Evolutionary conservation across 2,888 invertebrate genomes (phyloP), one percentile per base, ranked within the genome.

Genomic region (Ctenicera cuprea): DNA sequence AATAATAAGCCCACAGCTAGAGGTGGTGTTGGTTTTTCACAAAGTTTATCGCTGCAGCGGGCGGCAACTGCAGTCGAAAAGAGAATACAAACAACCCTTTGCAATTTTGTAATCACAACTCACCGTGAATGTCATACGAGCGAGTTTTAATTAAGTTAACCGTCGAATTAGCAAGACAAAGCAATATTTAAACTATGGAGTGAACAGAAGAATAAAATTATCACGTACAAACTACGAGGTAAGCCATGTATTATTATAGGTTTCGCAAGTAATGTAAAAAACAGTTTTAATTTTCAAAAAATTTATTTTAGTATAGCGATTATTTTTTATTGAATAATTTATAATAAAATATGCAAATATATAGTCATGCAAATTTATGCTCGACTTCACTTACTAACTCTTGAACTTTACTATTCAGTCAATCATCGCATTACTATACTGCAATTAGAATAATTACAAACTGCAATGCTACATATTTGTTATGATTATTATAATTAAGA

Each of bases 51-150:
- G 14, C 30, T 63, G 59, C 59, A 59, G 43, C 48, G 45, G 43
- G 3, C 45, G 18, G 63, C 26, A 22, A 43, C 45, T 63, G 63
- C 63, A 63, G 59, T 45, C 45, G 26, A 63, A 63, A 63, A 63
- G 63, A 16, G 45, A 37, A n/a, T 14, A 30, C 63, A 63, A 63
- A 63, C 43, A 63, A 45, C 63, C 64, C 52, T 59, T 59, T 59
- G 38, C 59, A 59, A 41, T 38, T 59, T 59, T 59, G 59, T 59
- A 20, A 59, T 30, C 59, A 59, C 59, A 59, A 59, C 38, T 59
- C 59, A 59, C 59, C 59, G 59, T 59, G 59, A 59, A 59, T 59
- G 59, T 41, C 59, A 59, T 41, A 59, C 59, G 59, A 59, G 59
- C 59, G 59, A n/a, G 37, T 59, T 38, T 59, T 59, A 59, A 59